phyloP scores from a whole-genome alignment of 2,797 vertebrate species.

The Premnoplex brunnescens region DNA sequence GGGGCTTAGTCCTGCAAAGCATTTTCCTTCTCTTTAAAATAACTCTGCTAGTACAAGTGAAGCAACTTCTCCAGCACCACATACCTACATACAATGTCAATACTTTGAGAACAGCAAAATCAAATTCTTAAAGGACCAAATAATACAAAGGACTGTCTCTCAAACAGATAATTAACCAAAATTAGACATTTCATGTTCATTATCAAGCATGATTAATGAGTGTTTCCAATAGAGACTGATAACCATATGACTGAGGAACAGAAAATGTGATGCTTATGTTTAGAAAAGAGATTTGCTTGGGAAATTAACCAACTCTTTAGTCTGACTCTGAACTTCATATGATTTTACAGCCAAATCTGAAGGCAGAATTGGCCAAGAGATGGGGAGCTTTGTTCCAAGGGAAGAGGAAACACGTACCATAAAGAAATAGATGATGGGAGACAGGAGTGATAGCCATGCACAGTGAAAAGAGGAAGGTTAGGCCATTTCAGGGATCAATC shows the following conservation, averaged over 20 bases:
- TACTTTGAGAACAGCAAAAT: not conserved
- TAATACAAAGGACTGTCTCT: not conserved
- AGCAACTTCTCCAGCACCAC: not conserved
- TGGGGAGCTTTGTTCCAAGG: not conserved
- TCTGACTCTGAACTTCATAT: not conserved
- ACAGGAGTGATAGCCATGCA: not conserved
- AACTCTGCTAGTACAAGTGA: not conserved
- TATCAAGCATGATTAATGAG: not conserved
- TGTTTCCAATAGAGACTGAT: not conserved
- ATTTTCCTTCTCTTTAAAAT: not conserved
- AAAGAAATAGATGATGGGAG: not conserved
- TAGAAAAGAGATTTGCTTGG: not conserved
- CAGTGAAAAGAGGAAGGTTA: not conserved
- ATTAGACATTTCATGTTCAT: not conserved
- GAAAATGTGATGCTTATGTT: not conserved
- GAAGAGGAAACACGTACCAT: not conserved
- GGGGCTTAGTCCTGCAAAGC: not conserved
- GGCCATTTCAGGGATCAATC: not conserved
- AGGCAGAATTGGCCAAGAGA: not conserved
- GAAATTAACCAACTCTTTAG: not conserved
- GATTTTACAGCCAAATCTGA: not conserved
- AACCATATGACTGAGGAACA: not conserved
- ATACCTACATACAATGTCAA: not conserved
- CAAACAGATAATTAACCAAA: not conserved
- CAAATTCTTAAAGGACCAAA: not conserved